Evolutionary conservation across 2,888 invertebrate genomes (phyloP).

Genomic region (Ptilodon capucinus): DNA sequence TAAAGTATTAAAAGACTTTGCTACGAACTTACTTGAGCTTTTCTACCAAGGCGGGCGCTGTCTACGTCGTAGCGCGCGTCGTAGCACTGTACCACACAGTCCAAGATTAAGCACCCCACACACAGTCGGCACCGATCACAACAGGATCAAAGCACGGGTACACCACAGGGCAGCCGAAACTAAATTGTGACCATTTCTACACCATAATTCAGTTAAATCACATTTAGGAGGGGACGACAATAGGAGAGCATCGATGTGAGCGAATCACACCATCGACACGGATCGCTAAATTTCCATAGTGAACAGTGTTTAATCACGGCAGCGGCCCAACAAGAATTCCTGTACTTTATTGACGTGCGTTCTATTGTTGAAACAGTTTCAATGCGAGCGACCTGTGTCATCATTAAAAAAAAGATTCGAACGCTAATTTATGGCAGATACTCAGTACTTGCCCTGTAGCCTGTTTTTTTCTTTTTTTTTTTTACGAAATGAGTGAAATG

Average conservation of each 20-base stretch:
- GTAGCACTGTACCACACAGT: slow-evolving; percentile 59
- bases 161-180: slow-evolving; percentile 70
- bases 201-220: slow-evolving; percentile 81
- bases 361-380: slow-evolving; percentile 46
- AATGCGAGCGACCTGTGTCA: slow-evolving; percentile 49
- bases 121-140: slow-evolving; percentile 37
- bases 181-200: slow-evolving; percentile 77
- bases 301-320: slow-evolving; percentile 55
- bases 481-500: no score
- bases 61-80: slow-evolving; percentile 63
- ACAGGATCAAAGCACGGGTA: slow-evolving; percentile 50
- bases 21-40: slow-evolving; percentile 60
- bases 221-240: slow-evolving; percentile 79
- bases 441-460: neutral
- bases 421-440: neutral
- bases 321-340: slow-evolving; percentile 64
- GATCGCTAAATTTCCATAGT: slow-evolving; percentile 76
- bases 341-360: slow-evolving; percentile 54
- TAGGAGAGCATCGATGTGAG: slow-evolving; percentile 78
- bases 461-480: no score
- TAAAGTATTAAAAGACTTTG: no score
- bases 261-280: slow-evolving; percentile 80
- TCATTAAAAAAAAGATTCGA: slow-evolving; percentile 32
- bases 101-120: slow-evolving; percentile 45
- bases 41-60: slow-evolving; percentile 40